phyloP scores from a whole-genome alignment of 2,797 vertebrate species.

The Spea hammondii region DNA sequence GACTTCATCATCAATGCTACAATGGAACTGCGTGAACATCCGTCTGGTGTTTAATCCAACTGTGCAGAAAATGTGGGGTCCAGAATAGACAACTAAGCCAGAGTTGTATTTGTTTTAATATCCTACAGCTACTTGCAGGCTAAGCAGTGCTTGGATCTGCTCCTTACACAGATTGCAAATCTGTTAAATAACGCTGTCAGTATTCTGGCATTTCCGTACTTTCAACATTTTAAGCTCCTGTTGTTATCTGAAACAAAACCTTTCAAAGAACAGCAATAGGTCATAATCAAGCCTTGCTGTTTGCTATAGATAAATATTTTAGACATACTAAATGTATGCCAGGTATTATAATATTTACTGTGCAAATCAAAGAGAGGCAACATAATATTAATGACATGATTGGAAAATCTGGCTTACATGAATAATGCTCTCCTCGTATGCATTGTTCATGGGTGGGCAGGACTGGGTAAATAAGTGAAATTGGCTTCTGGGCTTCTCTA shows the following conservation, averaged over 20 bases:
- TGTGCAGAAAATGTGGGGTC: slow-evolving; percentile 15
- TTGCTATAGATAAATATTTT: neutral
- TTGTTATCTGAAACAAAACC: slow-evolving; percentile 33
- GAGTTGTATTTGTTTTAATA: slow-evolving; percentile 36
- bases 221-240: neutral
- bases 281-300: neutral
- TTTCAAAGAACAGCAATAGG: neutral
- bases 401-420: too few species aligned
- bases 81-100: slow-evolving; percentile 16
- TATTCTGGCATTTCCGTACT: neutral
- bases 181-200: slow-evolving; percentile 13
- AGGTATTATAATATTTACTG: neutral
- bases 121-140: slow-evolving; percentile 29
- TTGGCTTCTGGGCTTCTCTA: too few species aligned
- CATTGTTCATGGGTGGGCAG: too few species aligned
- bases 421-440: too few species aligned
- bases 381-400: neutral
- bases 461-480: too few species aligned
- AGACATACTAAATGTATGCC: neutral
- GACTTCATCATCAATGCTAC: slow-evolving; percentile 5
- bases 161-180: slow-evolving; percentile 1
- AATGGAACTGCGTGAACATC: slow-evolving; percentile 17
- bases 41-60: slow-evolving; percentile 28
- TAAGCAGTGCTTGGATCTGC: slow-evolving; percentile 20
- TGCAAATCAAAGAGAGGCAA: neutral